These are phyloP conservation scores for Chaitophorus viminalis DNA, from an alignment of 2,888 invertebrate species.

Conservation along the genomic window DNA sequence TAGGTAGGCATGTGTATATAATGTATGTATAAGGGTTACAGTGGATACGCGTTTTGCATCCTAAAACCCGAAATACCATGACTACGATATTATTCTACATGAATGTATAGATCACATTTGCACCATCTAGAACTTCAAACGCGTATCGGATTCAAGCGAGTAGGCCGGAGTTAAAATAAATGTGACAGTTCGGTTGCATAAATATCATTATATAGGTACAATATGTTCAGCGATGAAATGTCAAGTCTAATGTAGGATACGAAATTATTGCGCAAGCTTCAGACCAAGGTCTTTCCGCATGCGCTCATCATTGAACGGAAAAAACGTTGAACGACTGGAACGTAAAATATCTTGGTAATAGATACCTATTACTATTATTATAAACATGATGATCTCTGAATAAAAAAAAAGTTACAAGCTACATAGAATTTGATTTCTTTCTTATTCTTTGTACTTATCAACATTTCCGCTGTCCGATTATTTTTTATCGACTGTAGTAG, in stretches of 20 bases:
- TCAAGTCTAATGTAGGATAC: not conserved
- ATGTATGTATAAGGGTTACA: not conserved
- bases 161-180: too few relatives aligned
- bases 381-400: not conserved
- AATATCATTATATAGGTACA: not conserved
- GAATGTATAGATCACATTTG: too few relatives aligned
- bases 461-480: not conserved
- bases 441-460: not conserved
- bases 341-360: not conserved
- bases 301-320: not conserved
- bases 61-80: too few relatives aligned
- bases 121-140: too few relatives aligned
- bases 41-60: not conserved
- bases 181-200: not conserved
- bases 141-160: too few relatives aligned
- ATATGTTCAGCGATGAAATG: not conserved
- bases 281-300: conserved; percentile 36
- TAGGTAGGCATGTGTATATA: too few relatives aligned
- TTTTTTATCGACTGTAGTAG: not conserved
- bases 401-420: not conserved
- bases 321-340: conserved; percentile 1
- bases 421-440: not conserved
- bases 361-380: too few relatives aligned
- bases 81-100: too few relatives aligned
- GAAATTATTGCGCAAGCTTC: not conserved